Conservation (phyloP, 1,140 invertebrate genomes). For the Drosophila nebulosa region DNA sequence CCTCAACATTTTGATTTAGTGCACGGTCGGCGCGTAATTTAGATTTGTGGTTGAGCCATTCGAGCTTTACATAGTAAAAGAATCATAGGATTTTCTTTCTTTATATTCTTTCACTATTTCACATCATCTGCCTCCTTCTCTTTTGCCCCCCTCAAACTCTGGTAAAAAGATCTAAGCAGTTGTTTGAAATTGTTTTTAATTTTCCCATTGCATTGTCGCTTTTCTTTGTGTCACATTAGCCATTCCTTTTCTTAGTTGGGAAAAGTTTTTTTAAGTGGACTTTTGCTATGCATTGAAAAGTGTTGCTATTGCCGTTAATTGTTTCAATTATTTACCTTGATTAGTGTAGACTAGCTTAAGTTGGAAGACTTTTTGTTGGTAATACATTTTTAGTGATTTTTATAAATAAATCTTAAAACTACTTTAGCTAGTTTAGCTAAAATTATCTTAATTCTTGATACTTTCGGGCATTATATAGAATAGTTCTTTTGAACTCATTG, state of each 20-base stretch:
- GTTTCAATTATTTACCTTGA: background rate
- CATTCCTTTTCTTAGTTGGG: background rate
- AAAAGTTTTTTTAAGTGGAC: background rate
- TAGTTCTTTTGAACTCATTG: too few species aligned
- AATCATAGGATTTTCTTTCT: slow-evolving; percentile 4
- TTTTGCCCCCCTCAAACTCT: background rate
- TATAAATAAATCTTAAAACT: too few species aligned
- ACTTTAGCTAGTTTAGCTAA: too few species aligned
- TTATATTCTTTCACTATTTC: slow-evolving; percentile 19
- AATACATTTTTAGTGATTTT: too few species aligned
- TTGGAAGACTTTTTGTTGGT: too few species aligned
- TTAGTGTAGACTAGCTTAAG: background rate
- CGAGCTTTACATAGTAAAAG: slow-evolving; percentile 16
- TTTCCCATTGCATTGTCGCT: slow-evolving; percentile 39
- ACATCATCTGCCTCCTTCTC: slow-evolving; percentile 14
- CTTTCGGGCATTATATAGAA: too few species aligned
- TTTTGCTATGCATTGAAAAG: background rate
- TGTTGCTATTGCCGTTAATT: background rate
- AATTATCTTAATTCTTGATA: too few species aligned
- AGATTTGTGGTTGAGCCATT: slow-evolving; percentile 69
- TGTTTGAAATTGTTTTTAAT: slow-evolving; percentile 64
- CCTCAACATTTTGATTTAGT: slow-evolving; percentile 64
- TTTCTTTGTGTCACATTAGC: background rate
- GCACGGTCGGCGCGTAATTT: slow-evolving; percentile 65
- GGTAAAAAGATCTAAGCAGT: slow-evolving; percentile 20